Evolutionary conservation across 2,113 vertebrate genomes (phyloP).

Genomic region (Otocyon megalotis): DNA sequence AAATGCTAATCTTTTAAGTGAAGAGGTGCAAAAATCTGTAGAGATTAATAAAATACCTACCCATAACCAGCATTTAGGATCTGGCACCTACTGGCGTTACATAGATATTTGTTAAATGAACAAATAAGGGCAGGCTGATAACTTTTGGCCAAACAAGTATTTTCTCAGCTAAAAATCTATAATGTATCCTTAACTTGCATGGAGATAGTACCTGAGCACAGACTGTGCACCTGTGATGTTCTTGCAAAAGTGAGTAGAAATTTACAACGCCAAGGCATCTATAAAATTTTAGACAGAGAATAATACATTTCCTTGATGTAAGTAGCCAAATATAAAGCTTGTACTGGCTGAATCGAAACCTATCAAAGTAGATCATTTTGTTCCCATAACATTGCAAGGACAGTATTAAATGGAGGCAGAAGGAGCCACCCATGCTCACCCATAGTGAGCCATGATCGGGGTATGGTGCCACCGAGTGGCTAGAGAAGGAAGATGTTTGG

Average conservation of each 20-base stretch:
- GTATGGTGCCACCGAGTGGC: conserved; percentile 84
- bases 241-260: conserved; percentile 15
- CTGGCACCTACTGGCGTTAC: not conserved
- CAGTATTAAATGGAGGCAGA: not conserved
- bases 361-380: not conserved
- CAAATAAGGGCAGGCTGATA: not conserved
- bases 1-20: not conserved
- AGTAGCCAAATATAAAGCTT: conserved; percentile 40
- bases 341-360: not conserved
- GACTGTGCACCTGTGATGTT: not conserved
- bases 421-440: not conserved
- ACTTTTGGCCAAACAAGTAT: not conserved
- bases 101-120: not conserved
- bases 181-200: not conserved
- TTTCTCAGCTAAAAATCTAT: conserved; percentile 12
- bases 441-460: not conserved
- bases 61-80: not conserved
- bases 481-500: conserved; percentile 45
- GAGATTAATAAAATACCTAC: conserved; percentile 21
- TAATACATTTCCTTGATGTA: not conserved
- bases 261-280: not conserved
- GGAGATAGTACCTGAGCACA: not conserved
- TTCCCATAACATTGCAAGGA: conserved; percentile 18
- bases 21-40: not conserved
- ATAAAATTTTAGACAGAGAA: conserved; percentile 12